Conservation (phyloP, 1,140 invertebrate species). For the Drosophila aff. region DNA sequence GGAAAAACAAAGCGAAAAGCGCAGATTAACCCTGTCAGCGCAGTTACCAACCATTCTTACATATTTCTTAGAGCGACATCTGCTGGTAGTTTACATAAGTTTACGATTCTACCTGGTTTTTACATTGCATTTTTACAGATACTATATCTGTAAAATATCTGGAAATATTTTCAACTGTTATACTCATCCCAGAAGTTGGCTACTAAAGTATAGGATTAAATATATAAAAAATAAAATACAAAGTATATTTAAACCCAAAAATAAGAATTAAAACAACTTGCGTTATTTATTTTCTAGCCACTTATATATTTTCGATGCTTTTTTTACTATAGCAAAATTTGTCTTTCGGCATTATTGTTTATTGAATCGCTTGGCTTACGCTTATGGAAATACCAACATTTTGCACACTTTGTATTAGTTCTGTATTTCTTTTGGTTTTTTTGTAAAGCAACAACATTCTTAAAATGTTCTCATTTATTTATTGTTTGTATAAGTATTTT, state of each 20-base stretch:
- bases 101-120: not conserved
- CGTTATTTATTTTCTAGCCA: conserved; percentile 33
- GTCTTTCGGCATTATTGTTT: conserved; percentile 52
- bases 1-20: not conserved
- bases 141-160: not conserved
- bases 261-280: conserved; percentile 11
- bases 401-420: conserved; percentile 41
- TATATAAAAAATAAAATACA: not conserved
- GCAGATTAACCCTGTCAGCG: not conserved
- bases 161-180: conserved; percentile 2
- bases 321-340: conserved; percentile 52
- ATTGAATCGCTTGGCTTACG: conserved; percentile 43
- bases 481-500: conserved; percentile 43
- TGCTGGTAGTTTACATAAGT: not conserved
- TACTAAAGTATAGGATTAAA: not conserved
- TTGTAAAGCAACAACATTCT: conserved; percentile 61
- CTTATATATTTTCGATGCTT: conserved; percentile 64
- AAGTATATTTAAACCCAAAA: not conserved
- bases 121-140: not conserved
- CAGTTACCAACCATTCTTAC: not conserved
- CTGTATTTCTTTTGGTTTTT: conserved; percentile 12
- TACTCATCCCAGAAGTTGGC: not conserved
- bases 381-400: conserved; percentile 40
- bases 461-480: conserved; percentile 51
- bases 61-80: not conserved